phyloP scores from a whole-genome alignment of 2,888 invertebrate genomes.

The Ischnura elegans region DNA sequence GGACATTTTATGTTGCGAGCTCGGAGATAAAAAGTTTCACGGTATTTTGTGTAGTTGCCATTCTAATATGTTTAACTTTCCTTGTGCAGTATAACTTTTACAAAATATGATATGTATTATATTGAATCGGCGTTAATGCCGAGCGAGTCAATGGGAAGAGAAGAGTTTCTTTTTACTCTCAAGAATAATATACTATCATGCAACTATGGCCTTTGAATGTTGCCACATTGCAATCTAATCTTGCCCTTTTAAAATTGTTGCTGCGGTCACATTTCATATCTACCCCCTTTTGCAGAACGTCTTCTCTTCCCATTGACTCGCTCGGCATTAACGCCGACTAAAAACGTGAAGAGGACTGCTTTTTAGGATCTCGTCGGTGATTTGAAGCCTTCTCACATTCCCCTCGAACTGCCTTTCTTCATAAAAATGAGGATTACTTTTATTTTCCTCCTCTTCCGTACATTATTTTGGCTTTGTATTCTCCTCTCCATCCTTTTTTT shows the following conservation, averaged over 20 bases:
- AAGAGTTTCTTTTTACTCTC: neutral
- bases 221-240: no score
- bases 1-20: neutral
- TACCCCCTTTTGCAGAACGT: neutral
- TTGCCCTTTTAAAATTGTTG: no score
- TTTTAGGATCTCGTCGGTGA: neutral
- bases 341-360: neutral
- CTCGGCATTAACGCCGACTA: neutral
- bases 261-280: no score
- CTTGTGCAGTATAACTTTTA: no score
- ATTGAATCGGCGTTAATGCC: neutral
- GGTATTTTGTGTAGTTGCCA: neutral
- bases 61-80: no score
- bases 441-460: neutral
- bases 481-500: neutral
- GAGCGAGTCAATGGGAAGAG: neutral
- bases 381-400: neutral
- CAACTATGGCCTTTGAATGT: no score
- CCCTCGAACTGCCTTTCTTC: neutral
- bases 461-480: constrained; percentile 29
- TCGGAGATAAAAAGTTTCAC: neutral
- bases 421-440: constrained; percentile 1
- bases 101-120: no score
- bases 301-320: neutral
- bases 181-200: no score